phyloP scores from a whole-genome alignment of 2,888 invertebrate genomes.

The Oligia fasciuncula region DNA sequence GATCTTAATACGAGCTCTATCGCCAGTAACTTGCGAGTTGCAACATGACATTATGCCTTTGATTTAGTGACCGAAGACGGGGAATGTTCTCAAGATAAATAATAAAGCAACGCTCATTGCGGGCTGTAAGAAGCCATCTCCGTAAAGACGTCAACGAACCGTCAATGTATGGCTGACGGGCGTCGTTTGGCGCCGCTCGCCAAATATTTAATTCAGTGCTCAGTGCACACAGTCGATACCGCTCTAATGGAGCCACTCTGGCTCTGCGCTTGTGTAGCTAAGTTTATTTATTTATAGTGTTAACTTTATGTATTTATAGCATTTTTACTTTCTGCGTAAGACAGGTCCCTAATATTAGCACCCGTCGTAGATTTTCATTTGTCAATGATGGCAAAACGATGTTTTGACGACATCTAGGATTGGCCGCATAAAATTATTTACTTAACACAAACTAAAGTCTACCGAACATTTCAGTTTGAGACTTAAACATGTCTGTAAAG shows the following conservation, averaged over 20 bases:
- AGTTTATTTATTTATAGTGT: constrained; percentile 15
- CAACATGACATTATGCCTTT: constrained; percentile 1
- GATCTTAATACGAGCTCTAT: constrained; percentile 13
- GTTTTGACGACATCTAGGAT: not conserved
- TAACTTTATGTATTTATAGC: not conserved
- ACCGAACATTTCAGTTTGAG: not conserved
- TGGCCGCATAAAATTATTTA: not conserved
- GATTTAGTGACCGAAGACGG: constrained; percentile 3
- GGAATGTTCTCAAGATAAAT: not conserved
- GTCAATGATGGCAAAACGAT: not conserved
- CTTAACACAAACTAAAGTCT: not conserved
- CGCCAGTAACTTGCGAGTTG: not conserved
- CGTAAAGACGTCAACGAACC: constrained; percentile 7
- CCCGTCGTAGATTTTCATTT: not conserved
- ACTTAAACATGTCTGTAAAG: not conserved
- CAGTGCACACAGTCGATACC: constrained; percentile 66
- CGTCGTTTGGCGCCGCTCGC: constrained; percentile 32
- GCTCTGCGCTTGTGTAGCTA: constrained; percentile 16
- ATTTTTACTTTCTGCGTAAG: constrained; percentile 1
- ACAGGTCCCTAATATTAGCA: not conserved
- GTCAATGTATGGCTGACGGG: constrained; percentile 11
- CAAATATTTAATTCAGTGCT: constrained; percentile 72
- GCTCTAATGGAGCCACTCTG: constrained; percentile 39
- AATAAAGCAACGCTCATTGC: constrained; percentile 11
- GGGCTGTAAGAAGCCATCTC: not conserved